Conservation (phyloP, 1,140 invertebrate species). For the Zaprionus davidi region DNA sequence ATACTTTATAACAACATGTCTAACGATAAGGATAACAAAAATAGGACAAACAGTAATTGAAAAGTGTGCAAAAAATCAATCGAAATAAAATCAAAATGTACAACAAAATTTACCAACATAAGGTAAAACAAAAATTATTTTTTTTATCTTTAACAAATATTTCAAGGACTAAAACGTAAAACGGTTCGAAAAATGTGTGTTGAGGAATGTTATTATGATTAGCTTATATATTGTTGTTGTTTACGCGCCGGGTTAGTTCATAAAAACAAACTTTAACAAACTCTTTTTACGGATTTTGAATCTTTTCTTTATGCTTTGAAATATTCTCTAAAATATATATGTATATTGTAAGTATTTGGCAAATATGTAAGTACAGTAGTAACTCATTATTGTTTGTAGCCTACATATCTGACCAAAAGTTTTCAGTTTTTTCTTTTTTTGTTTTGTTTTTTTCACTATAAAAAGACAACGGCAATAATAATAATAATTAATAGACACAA, state of each 20-base stretch:
- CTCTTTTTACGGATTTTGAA: slow-evolving; percentile 69
- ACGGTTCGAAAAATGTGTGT: slow-evolving; percentile 38
- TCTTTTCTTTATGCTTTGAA: slow-evolving; percentile 40
- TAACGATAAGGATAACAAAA: slow-evolving; percentile 62
- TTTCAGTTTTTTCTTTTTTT: slow-evolving; percentile 36
- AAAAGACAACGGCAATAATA: slow-evolving; percentile 78
- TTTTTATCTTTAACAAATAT: slow-evolving; percentile 27
- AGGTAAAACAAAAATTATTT: slow-evolving; percentile 32
- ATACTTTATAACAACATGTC: slow-evolving; percentile 37
- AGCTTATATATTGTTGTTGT: slow-evolving; percentile 43
- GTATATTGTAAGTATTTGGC: slow-evolving; percentile 68
- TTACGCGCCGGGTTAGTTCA: slow-evolving; percentile 42
- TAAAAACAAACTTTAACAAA: slow-evolving; percentile 79
- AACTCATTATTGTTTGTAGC: slow-evolving; percentile 59
- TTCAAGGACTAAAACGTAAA: slow-evolving; percentile 37
- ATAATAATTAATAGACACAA: slow-evolving; percentile 68
- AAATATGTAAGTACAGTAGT: slow-evolving; percentile 59
- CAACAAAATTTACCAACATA: slow-evolving; percentile 64
- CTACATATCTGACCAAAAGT: slow-evolving; percentile 57
- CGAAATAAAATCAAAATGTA: slow-evolving; percentile 37
- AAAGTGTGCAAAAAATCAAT: neutral
- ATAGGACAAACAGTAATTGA: slow-evolving; percentile 31
- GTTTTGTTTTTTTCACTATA: slow-evolving; percentile 54
- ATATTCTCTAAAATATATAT: slow-evolving; percentile 70
- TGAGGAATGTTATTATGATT: slow-evolving; percentile 54